Percentiles rank a stretch among this genome's conserved stretches.
phyloP scores from a whole-genome alignment of 2,113 vertebrate species.

The Prochilodus magdalenae region DNA sequence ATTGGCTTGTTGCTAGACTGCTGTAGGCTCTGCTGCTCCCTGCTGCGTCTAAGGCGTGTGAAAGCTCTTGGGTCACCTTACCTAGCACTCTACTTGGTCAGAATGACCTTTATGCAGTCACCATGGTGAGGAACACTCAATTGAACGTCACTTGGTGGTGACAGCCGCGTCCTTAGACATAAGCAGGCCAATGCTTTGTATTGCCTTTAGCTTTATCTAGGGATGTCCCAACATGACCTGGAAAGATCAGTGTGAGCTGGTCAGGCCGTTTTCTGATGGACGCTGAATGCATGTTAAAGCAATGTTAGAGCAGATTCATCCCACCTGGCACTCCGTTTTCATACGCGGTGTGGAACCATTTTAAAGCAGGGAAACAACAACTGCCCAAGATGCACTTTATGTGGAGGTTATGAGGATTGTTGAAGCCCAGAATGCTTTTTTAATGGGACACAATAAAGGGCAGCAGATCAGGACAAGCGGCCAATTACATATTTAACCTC shows the following conservation, averaged over 20 bases:
- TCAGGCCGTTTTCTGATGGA: too few species aligned
- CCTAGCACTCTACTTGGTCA: slow-evolving; percentile 33
- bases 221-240: not conserved
- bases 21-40: slow-evolving; percentile 4
- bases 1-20: not conserved
- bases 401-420: too few species aligned
- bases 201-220: not conserved
- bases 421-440: too few species aligned
- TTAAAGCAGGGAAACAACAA: too few species aligned
- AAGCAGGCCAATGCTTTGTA: not conserved
- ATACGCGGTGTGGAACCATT: too few species aligned
- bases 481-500: too few species aligned
- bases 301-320: too few species aligned
- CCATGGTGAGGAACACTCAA: slow-evolving; percentile 34
- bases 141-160: slow-evolving; percentile 21
- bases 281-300: too few species aligned
- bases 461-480: too few species aligned
- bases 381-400: too few species aligned
- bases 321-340: too few species aligned
- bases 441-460: too few species aligned
- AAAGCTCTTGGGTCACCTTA: slow-evolving; percentile 29
- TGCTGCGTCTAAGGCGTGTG: slow-evolving; percentile 32
- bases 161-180: slow-evolving; percentile 50
- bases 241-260: not conserved
- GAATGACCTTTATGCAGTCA: slow-evolving; percentile 29